phyloP scores from a whole-genome alignment of 2,888 invertebrate genomes.

The Artemia sinica region DNA sequence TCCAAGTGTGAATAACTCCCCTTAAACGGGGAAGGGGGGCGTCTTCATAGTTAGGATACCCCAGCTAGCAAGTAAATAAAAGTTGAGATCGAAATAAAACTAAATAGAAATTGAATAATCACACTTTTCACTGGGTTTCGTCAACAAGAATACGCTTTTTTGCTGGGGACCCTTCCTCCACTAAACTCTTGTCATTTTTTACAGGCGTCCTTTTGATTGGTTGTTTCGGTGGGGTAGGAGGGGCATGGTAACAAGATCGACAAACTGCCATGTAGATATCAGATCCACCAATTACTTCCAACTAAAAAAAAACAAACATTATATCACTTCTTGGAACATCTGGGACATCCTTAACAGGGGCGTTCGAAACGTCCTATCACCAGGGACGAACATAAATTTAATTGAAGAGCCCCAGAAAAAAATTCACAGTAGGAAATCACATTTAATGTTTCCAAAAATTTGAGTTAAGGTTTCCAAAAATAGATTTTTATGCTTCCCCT shows the following conservation, averaged over 20 bases:
- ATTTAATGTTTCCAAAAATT: no score
- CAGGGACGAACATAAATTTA: no score
- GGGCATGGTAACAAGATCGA: slow-evolving; percentile 33
- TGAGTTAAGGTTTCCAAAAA: no score
- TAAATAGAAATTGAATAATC: no score
- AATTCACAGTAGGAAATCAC: no score
- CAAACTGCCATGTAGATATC: slow-evolving; percentile 41
- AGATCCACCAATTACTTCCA: slow-evolving; percentile 40
- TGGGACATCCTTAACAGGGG: slow-evolving; percentile 5
- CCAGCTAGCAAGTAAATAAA: no score
- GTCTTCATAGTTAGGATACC: no score
- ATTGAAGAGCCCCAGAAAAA: no score
- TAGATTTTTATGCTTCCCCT: no score
- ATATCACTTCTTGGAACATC: slow-evolving; percentile 7
- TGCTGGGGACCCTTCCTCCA: neutral
- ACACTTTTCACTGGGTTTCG: neutral
- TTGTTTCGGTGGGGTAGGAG: neutral
- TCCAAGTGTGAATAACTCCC: no score
- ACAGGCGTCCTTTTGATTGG: slow-evolving; percentile 10
- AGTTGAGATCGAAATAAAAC: no score
- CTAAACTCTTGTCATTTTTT: neutral
- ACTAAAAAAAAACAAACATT: slow-evolving; percentile 29
- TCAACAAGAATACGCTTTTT: neutral
- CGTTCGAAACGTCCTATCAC: neutral
- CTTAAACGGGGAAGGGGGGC: no score